Evolutionary conservation across 2,888 invertebrate genomes (phyloP).

Genomic region (Himalopsyche tibetana): DNA sequence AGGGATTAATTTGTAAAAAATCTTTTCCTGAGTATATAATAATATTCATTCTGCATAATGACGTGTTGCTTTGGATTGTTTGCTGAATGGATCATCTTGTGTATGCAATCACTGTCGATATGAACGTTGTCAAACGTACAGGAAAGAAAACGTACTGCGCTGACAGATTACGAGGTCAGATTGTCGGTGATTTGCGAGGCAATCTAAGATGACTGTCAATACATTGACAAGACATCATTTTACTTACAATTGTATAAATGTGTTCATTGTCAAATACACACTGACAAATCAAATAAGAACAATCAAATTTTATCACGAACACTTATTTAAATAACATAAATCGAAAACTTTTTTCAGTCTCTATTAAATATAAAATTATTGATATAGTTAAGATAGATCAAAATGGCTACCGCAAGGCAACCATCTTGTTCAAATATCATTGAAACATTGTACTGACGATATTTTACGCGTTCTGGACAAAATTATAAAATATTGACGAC

Average conservation of each 20-base stretch:
- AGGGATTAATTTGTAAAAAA: not conserved
- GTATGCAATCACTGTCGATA: constrained; percentile 54
- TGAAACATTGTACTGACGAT: too few species aligned
- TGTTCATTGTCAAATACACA: constrained; percentile 51
- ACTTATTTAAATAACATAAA: not conserved
- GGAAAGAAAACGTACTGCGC: constrained; percentile 48
- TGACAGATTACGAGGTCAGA: constrained; percentile 56
- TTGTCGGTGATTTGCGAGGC: constrained; percentile 45
- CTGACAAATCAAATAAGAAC: not conserved
- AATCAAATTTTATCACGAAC: not conserved
- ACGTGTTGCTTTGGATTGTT: constrained; percentile 51
- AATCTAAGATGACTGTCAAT: constrained; percentile 32
- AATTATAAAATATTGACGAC: too few species aligned
- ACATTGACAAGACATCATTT: constrained; percentile 54
- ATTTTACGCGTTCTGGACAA: too few species aligned
- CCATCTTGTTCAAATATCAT: too few species aligned
- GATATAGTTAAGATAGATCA: too few species aligned
- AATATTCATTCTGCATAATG: constrained; percentile 54
- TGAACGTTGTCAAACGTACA: constrained; percentile 51
- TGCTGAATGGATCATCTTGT: constrained; percentile 46
- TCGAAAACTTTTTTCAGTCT: too few species aligned
- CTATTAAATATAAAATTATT: too few species aligned
- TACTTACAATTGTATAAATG: constrained; percentile 24
- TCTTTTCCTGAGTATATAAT: constrained; percentile 44
- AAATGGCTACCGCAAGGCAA: too few species aligned